Evolutionary conservation across 2,888 invertebrate species (phyloP).

Genomic region (Xylocampa areola): DNA sequence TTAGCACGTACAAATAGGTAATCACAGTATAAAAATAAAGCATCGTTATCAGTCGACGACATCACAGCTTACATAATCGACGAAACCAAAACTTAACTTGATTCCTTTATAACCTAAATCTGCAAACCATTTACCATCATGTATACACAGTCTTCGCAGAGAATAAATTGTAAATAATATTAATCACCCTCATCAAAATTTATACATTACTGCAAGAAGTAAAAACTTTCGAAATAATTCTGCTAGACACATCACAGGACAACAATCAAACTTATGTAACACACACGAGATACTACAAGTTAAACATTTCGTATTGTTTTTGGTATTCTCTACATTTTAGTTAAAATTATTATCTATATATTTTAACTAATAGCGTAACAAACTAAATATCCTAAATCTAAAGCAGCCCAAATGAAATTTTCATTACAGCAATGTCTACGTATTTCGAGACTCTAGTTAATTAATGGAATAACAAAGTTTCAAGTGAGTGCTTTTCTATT

Average conservation of each 20-base stretch:
- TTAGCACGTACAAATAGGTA: slow-evolving; percentile 81
- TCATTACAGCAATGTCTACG: slow-evolving; percentile 42
- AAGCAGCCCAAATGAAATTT: slow-evolving; percentile 48
- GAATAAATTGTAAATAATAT: slow-evolving; percentile 51
- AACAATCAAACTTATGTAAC: slow-evolving; percentile 54
- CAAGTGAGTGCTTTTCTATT: slow-evolving; percentile 19
- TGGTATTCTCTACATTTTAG: slow-evolving; percentile 56
- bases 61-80: slow-evolving; percentile 86
- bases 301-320: slow-evolving; percentile 55
- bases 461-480: slow-evolving; percentile 47
- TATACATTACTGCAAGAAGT: slow-evolving; percentile 38
- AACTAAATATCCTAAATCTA: slow-evolving; percentile 46
- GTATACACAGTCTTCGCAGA: slow-evolving; percentile 53
- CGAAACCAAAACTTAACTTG: slow-evolving; percentile 76
- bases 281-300: slow-evolving; percentile 51
- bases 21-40: slow-evolving; percentile 89
- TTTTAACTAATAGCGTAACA: slow-evolving; percentile 41
- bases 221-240: slow-evolving; percentile 41
- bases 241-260: slow-evolving; percentile 54
- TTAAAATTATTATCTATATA: slow-evolving; percentile 38
- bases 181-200: slow-evolving; percentile 42
- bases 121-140: slow-evolving; percentile 55
- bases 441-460: slow-evolving; percentile 25
- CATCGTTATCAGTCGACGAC: slow-evolving; percentile 85
- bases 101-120: slow-evolving; percentile 66